A percentile compares a stretch with the other conserved stretches of the same genome.
These are phyloP conservation scores for Neolamprologus longior DNA, from an alignment of 2,113 vertebrate species.

Conservation along the genomic window DNA sequence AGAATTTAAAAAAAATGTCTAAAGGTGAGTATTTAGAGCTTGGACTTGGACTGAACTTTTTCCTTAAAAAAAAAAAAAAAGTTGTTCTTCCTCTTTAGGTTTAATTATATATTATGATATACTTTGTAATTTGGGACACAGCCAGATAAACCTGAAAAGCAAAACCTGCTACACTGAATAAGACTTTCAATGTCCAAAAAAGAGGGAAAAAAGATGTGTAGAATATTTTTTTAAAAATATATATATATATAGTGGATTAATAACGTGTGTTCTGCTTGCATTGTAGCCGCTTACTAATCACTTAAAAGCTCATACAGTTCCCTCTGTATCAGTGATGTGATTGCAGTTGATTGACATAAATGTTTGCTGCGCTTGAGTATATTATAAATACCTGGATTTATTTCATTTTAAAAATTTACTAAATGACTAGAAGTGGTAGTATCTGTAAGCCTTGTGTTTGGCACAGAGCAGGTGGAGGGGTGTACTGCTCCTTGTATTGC, in stretches of 20 bases:
- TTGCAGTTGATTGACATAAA: background rate
- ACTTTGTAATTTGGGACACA: background rate
- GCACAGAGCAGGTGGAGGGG: background rate
- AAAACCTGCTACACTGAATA: background rate
- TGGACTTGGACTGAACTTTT: background rate
- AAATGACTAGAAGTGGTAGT: background rate
- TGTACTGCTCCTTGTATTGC: background rate
- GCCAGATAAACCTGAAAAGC: background rate
- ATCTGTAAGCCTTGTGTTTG: background rate
- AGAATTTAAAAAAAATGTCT: background rate
- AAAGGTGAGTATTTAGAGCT: background rate
- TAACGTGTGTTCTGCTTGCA: conserved; percentile 46
- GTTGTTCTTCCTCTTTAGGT: background rate
- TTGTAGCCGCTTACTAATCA: conserved; percentile 52
- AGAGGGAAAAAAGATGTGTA: background rate
- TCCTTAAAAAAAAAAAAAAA: too few relatives aligned
- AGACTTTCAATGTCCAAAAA: background rate
- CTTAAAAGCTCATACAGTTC: conserved; percentile 4
- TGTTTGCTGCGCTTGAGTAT: background rate
- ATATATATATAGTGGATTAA: background rate
- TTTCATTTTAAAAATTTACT: background rate
- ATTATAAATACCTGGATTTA: background rate
- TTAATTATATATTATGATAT: background rate
- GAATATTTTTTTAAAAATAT: background rate
- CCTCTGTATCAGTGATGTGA: conserved; percentile 9